Percentiles rank a stretch among this genome's conserved stretches.
Conservation (phyloP, 2,113 vertebrate species). For the Dicaeum eximium region DNA sequence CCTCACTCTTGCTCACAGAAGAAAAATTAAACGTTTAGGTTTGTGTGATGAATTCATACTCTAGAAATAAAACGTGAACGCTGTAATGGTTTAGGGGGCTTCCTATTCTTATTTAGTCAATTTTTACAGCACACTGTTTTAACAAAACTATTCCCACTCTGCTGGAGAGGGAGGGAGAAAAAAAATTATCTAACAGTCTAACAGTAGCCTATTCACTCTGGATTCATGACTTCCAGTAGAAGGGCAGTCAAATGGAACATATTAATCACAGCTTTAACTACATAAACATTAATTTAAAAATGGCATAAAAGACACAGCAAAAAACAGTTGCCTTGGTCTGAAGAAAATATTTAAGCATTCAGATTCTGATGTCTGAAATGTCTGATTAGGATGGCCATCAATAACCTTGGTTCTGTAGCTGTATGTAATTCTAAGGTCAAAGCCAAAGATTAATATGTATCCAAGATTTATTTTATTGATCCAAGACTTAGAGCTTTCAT, state of each 20-base stretch:
- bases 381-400: not conserved
- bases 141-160: not conserved
- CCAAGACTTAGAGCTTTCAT: not conserved
- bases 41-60: not conserved
- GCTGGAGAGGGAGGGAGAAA: not conserved
- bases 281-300: not conserved
- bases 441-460: not conserved
- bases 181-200: not conserved
- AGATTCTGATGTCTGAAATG: not conserved
- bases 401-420: not conserved
- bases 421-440: not conserved
- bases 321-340: not conserved
- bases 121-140: not conserved
- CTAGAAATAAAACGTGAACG: not conserved
- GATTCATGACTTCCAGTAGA: not conserved
- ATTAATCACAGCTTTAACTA: not conserved
- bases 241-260: not conserved
- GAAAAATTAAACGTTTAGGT: not conserved
- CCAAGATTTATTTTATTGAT: not conserved
- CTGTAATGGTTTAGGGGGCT: not conserved
- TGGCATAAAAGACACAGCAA: not conserved
- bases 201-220: not conserved
- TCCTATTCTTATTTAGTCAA: not conserved
- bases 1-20: not conserved
- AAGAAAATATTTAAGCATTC: not conserved